Evolutionary conservation across 2,888 invertebrate genomes (phyloP), one percentile per base, ranked within the genome.

Genomic region (Dasysyrphus tricinctus): DNA sequence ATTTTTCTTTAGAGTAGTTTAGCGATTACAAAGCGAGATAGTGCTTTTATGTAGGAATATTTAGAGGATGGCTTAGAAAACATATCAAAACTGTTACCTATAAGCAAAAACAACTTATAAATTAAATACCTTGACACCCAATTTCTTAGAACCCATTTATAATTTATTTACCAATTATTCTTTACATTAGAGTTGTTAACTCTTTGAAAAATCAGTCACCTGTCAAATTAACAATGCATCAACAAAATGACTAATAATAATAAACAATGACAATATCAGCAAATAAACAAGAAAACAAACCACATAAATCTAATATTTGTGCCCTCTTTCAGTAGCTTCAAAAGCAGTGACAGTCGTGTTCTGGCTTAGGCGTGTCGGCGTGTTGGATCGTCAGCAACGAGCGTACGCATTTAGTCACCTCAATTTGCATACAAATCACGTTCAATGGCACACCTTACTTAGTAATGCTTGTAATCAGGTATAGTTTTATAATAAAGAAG

Each of bases 401-500:
- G 67, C 61, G 67, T 73, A 76, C 42, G 75, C 63, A 72, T 76
- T 75, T 80, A 61, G 65, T 80, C 73, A 73, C 69, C 69, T 56
- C 37, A 85, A 73, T 84, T 77, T 59, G 56, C 80, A 80, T 77
- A 69, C 84, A 80, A 85, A 54, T 67, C 84, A 85, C 84, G 84
- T 85, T 77, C 77, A 85, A 85, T 76, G 77, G 77, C 77, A 80
- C 80, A 69, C 76, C 80, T 56, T 61, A 61, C 44, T 67, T 56
- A 34, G 12, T 42, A 37, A 14, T 37, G 59, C n/a, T 51, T 61
- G 14, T 39, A 57, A 16, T 42, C 12, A 37, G 29, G 19, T 29
- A n/a, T n/a, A 47, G 37, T 39, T 57, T 29, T 49, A 74, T 37
- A 29, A 74, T 49, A 42, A 73, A 67, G 67, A 61, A 67, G 49